Evolutionary conservation across 53 echinoderm and acorn worm species (phyloP).

Genomic region (Mesocentrotus franciscanus): DNA sequence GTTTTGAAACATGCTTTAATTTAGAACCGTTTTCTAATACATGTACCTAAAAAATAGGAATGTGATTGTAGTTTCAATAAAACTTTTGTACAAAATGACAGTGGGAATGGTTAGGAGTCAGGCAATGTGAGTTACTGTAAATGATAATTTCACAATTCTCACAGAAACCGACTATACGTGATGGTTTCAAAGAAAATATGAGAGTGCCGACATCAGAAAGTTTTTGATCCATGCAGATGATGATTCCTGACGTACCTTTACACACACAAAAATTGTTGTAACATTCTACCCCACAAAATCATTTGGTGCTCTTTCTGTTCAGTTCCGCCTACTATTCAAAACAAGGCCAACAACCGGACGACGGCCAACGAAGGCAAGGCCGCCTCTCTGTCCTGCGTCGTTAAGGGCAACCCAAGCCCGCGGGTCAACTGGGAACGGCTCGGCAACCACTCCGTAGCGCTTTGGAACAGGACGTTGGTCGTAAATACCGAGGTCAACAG

Average conservation of each 20-base stretch:
- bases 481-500: neutral
- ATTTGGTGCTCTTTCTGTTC: neutral
- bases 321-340: conserved; percentile 40
- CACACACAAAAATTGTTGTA: neutral
- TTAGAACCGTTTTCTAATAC: too few relatives aligned
- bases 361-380: conserved; percentile 42
- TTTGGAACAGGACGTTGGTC: neutral
- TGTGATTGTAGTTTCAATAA: too few relatives aligned
- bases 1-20: too few relatives aligned
- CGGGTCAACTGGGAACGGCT: conserved; percentile 41
- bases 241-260: neutral
- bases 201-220: too few relatives aligned
- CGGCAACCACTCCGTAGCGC: neutral
- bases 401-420: conserved; percentile 26
- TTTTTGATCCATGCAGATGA: neutral
- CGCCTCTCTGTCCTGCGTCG: conserved; percentile 34
- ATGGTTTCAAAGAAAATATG: too few relatives aligned
- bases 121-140: too few relatives aligned
- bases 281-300: neutral
- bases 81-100: too few relatives aligned
- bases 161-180: too few relatives aligned
- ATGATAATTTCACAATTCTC: neutral
- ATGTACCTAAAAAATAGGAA: too few relatives aligned
- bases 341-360: conserved; percentile 16
- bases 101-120: too few relatives aligned